Evolutionary conservation across 2,113 vertebrate species (phyloP).

Genomic region (Corydoras maculifer): DNA sequence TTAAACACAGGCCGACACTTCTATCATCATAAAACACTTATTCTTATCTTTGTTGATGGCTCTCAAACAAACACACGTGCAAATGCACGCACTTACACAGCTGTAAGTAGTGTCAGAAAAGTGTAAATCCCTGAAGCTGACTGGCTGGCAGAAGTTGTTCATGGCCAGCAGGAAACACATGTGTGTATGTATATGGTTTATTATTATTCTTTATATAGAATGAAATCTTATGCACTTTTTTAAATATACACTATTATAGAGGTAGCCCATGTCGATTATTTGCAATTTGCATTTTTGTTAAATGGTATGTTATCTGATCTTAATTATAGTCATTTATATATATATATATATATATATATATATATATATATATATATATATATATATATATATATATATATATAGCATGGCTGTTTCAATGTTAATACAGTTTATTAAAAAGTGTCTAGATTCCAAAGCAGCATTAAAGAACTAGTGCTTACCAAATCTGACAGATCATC

Average conservation of each 20-base stretch:
- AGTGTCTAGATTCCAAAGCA: too few species aligned
- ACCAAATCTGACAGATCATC: too few species aligned
- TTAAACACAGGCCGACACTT: conserved; percentile 25
- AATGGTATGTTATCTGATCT: too few species aligned
- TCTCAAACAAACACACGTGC: conserved; percentile 1
- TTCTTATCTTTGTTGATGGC: conserved; percentile 38
- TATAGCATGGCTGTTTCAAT: too few species aligned
- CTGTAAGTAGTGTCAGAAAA: not conserved
- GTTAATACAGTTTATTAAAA: too few species aligned
- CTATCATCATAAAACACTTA: conserved; percentile 40
- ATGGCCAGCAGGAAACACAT: conserved; percentile 2
- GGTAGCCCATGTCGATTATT: too few species aligned
- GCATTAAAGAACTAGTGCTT: too few species aligned
- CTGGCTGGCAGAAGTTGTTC: not conserved
- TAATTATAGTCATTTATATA: too few species aligned
- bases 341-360: too few species aligned
- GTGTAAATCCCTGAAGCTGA: conserved; percentile 15
- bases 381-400: too few species aligned
- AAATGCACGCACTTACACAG: conserved; percentile 7
- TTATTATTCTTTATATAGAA: conserved; percentile 3
- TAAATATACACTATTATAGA: not conserved
- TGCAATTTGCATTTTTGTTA: too few species aligned
- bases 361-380: too few species aligned
- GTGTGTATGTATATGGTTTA: not conserved
- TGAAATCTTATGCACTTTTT: conserved; percentile 15